A percentile compares a stretch with the other conserved stretches of the same genome.
These are phyloP conservation scores for Drosophila quasianomalipes DNA, from an alignment of 2,888 invertebrate genomes.

Conservation along the genomic window DNA sequence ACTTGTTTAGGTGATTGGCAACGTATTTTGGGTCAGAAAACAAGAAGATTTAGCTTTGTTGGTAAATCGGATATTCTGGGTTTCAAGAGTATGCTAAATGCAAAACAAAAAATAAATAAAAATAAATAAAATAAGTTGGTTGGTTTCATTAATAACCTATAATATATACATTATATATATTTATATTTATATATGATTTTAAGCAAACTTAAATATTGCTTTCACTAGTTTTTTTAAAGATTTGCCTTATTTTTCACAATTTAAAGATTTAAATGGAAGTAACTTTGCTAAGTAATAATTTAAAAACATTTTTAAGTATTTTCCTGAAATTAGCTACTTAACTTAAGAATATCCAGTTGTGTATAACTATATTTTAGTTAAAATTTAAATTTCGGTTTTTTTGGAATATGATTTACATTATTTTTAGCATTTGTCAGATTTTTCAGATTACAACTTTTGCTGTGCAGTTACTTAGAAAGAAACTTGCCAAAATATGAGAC, in stretches of 20 bases:
- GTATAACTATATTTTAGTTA: background rate
- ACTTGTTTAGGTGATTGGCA: constrained; percentile 30
- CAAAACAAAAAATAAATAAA: background rate
- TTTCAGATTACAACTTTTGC: background rate
- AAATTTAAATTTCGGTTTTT: background rate
- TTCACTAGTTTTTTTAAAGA: background rate
- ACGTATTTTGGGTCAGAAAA: constrained; percentile 34
- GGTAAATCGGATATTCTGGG: constrained; percentile 35
- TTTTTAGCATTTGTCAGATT: background rate
- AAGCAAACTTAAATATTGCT: background rate
- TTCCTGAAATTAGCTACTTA: background rate
- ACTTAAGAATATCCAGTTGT: background rate
- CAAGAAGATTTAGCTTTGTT: constrained; percentile 34
- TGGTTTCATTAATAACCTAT: background rate
- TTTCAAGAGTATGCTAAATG: background rate
- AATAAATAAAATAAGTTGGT: background rate
- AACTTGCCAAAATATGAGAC: background rate
- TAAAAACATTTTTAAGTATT: background rate
- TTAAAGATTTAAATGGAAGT: background rate
- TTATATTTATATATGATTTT: background rate
- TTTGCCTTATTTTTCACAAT: background rate
- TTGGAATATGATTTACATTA: background rate
- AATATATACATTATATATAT: background rate
- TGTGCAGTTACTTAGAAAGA: background rate
- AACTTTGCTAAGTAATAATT: background rate